phyloP scores from a whole-genome alignment of 1,140 invertebrate genomes.

The Drosophila ambigua region DNA sequence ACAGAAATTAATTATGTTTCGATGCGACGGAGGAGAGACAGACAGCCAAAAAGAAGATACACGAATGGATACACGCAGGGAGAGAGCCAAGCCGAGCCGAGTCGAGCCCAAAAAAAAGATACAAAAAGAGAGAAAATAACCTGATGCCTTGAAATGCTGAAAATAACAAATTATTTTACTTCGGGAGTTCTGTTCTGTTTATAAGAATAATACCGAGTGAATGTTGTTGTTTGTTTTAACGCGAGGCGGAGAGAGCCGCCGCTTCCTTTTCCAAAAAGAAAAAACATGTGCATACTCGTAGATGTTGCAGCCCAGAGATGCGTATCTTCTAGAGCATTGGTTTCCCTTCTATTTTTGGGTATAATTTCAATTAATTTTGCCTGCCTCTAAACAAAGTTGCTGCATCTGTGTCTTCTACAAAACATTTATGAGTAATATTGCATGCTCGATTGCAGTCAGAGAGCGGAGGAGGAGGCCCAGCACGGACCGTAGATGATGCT shows the following conservation, averaged over 20 bases:
- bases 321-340: constrained; percentile 55
- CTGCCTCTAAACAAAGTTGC: constrained; percentile 33
- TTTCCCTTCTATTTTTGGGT: constrained; percentile 61
- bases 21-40: constrained; percentile 51
- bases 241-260: constrained; percentile 22
- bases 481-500: constrained; percentile 27
- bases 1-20: constrained; percentile 83
- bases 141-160: constrained; percentile 44
- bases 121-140: constrained; percentile 38
- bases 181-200: constrained; percentile 60
- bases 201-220: constrained; percentile 69
- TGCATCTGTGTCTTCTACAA: constrained; percentile 23
- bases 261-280: constrained; percentile 59
- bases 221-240: constrained; percentile 80
- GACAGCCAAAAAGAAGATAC: constrained; percentile 11
- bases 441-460: constrained; percentile 39
- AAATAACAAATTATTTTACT: constrained; percentile 72
- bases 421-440: constrained; percentile 69
- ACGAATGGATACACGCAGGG: constrained; percentile 1
- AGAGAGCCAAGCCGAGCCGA: constrained; percentile 1
- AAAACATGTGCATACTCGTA: constrained; percentile 32
- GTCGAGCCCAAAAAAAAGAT: constrained; percentile 17
- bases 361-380: constrained; percentile 69
- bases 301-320: constrained; percentile 58
- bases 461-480: neutral